Percentiles rank a stretch among this genome's conserved stretches.
Conservation (phyloP, 2,113 vertebrate genomes). For the Oreocharis arfaki region DNA sequence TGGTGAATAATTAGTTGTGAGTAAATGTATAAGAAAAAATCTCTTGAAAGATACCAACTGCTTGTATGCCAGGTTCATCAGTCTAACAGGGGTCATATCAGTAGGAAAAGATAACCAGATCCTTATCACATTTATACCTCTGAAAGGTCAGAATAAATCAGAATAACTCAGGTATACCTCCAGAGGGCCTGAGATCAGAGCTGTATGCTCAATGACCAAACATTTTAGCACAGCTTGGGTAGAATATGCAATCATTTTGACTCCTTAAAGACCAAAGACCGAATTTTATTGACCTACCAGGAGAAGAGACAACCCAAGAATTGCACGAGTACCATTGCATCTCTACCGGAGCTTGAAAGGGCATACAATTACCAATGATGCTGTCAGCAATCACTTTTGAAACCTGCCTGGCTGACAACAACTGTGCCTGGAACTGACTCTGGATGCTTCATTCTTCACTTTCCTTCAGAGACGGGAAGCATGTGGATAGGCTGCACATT, state of each 20-base stretch:
- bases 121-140: not conserved
- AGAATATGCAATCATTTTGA: not conserved
- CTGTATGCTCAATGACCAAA: not conserved
- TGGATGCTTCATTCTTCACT: not conserved
- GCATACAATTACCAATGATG: not conserved
- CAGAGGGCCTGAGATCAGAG: not conserved
- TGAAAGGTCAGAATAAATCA: slow-evolving; percentile 13
- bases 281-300: not conserved
- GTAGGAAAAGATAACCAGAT: not conserved
- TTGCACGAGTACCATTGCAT: accelerated
- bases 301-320: not conserved
- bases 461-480: not conserved
- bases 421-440: not conserved
- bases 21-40: not conserved
- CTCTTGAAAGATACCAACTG: not conserved
- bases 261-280: not conserved
- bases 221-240: not conserved
- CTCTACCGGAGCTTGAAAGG: not conserved
- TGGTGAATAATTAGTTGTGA: not conserved
- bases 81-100: not conserved
- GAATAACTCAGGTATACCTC: not conserved
- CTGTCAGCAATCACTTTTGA: not conserved
- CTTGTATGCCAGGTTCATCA: not conserved
- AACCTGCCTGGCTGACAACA: not conserved
- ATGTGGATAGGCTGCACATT: not conserved